Conservation (phyloP, 2,113 vertebrate species). For the Callorhinus ursinus region DNA sequence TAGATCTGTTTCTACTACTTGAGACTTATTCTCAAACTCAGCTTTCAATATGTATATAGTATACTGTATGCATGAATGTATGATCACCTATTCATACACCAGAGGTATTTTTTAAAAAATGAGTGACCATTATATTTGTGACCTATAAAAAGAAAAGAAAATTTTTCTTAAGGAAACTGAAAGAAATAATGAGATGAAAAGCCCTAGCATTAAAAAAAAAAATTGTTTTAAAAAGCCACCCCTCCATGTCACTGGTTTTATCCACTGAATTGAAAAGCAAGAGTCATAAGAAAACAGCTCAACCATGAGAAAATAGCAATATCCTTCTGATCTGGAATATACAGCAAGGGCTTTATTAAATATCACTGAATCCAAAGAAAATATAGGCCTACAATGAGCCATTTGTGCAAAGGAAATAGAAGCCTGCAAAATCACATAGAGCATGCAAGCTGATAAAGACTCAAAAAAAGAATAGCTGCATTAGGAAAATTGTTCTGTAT, state of each 20-base stretch:
- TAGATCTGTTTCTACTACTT: neutral
- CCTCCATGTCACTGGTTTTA: neutral
- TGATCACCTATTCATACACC: neutral
- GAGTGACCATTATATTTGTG: neutral
- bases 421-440: neutral
- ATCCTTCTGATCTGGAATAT: neutral
- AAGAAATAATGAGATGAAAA: neutral
- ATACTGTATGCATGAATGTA: neutral
- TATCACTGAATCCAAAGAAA: constrained; percentile 11
- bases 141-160: neutral
- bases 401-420: constrained; percentile 36
- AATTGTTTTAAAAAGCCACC: neutral
- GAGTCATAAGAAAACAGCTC: neutral
- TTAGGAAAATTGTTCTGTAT: constrained; percentile 26
- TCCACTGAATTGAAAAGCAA: constrained; percentile 7
- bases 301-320: constrained; percentile 29
- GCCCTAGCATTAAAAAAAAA: neutral
- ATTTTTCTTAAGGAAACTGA: neutral
- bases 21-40: constrained; percentile 24
- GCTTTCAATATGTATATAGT: neutral
- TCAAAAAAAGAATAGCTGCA: neutral
- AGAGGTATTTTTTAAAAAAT: neutral
- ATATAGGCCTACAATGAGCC: neutral
- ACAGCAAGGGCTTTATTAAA: constrained; percentile 16
- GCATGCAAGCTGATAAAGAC: neutral